These are phyloP conservation scores for Heteronetta atricapilla DNA, from an alignment of 2,113 vertebrate species.

Conservation along the genomic window DNA sequence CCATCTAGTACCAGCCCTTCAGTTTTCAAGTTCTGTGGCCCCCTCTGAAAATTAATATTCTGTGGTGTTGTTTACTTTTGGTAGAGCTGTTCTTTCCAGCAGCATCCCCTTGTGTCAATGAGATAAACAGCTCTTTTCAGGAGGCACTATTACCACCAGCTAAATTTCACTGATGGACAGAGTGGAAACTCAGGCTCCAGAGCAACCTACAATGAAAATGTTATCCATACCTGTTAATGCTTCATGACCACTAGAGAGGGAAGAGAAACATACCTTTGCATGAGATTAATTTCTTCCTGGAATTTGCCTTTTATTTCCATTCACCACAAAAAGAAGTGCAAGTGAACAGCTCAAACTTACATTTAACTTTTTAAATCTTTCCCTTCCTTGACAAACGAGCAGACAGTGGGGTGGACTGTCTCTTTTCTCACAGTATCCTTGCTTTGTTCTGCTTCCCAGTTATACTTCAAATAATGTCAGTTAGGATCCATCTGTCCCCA, in stretches of 20 bases:
- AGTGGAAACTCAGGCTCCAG: not conserved
- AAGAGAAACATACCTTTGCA: not conserved
- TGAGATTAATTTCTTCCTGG: not conserved
- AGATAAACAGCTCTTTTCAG: not conserved
- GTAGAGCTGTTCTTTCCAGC: not conserved
- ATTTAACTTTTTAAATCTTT: not conserved
- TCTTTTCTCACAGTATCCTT: not conserved
- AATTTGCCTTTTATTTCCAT: not conserved
- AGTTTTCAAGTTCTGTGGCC: not conserved
- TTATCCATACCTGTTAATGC: not conserved
- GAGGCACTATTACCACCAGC: not conserved
- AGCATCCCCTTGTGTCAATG: not conserved
- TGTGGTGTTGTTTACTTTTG: not conserved
- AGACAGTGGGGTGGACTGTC: not conserved
- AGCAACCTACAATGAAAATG: not conserved
- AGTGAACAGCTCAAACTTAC: accelerated
- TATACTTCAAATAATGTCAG: not conserved
- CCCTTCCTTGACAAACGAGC: not conserved
- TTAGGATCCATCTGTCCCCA: not conserved
- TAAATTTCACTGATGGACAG: not conserved
- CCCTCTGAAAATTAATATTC: no score
- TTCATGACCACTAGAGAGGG: not conserved
- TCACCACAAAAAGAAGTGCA: not conserved
- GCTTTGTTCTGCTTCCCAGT: slow-evolving; percentile 30
- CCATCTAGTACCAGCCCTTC: not conserved